Evolutionary conservation across 2,113 vertebrate genomes (phyloP), one percentile per base, ranked within the genome.

Genomic region (Anser brachyrhynchus): DNA sequence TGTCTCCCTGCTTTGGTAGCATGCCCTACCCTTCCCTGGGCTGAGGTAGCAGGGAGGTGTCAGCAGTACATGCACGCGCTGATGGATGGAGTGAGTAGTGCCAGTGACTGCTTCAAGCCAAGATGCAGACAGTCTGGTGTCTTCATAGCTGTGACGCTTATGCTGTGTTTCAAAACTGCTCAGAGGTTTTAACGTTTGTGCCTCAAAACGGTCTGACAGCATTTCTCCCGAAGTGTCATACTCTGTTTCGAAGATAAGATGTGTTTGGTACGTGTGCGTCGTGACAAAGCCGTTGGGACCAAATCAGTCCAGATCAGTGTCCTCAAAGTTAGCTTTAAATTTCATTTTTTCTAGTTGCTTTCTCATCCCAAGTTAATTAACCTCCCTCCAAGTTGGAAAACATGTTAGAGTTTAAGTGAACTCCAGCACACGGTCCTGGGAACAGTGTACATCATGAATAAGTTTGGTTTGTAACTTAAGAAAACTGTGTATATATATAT

Each of bases 21-120:
- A 10, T 2, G 4, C 4, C 52, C 22, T 71, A 1, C 41, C 17
- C 51, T 82, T 19, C 52, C n/a, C 51, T 85, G 43, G 31, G 16
- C 79, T 49, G 46, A 59, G 72, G n/a, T 84, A 49, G 52, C 39
- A 72, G 65, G 39, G 69, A 41, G 49, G 26, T 79, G 84, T 94
- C 18, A 1, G 31, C 18, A 37, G 64, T 3, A 0, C 0, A 0
- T 74, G 31, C 3, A 2, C 0, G 0, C 90, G 61, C 69, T 95
- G 64, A 7, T 55, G 64, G 84, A 54, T 43, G 2, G 28, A 52
- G 58, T 2, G 28, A 52, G 58, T 0, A 0, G 61, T 89, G 87
- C 52, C n/a, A 82, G 77, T 49, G 39, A 37, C 31, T 5, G 4
- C 20, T 14, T 81, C 79, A 73, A 55, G 92, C 86, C 87, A 73